Evolutionary conservation across 2,797 vertebrate genomes (phyloP), one percentile per base, ranked within the genome.

Genomic region (Typhlichthys eigenmanni): DNA sequence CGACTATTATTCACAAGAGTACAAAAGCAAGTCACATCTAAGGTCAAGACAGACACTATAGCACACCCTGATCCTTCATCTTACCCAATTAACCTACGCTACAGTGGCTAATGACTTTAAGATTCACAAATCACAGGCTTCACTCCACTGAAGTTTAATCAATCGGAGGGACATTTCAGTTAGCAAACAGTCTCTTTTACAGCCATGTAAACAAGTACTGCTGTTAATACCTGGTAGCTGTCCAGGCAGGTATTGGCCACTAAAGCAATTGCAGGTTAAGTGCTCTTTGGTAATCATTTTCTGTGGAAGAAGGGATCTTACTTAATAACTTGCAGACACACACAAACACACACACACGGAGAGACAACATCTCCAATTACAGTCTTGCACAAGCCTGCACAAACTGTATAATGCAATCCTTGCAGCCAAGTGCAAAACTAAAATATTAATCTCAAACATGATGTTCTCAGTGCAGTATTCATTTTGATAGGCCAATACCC

Each of bases 401-500:
- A 72, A 72, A 52, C 69, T 51, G 65, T 54, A 54, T n/a, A 68
- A 72, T 75, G 67, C 75, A 74, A 67, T 51, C 12, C 52, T 52
- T 48, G 9, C 71, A 74, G 66, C 76, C 63, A 9, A 8, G 19
- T 29, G 34, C 52, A 58, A 83, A 78, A 72, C 54, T 73, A 72
- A 79, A 85, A 73, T 72, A 82, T 76, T 67, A 64, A 80, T 83
- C 73, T 78, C 77, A 72, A 82, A 75, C 72, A 79, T 66, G 66
- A 81, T 76, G 77, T 76, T 77, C 76, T 72, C 72, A 64, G 77
- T 69, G 54, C 63, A 66, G 76, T 76, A 80, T 86, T 74, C 85
- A 13, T 83, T 73, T 74, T 74, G 72, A 81, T 82, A 68, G 48
- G 62, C 63, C 67, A 66, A 1, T 73, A 12, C 74, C 70, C 58